Percentiles rank a stretch among this genome's conserved stretches.
phyloP scores from a whole-genome alignment of 2,888 invertebrate genomes.

The Drosophila neutralis region DNA sequence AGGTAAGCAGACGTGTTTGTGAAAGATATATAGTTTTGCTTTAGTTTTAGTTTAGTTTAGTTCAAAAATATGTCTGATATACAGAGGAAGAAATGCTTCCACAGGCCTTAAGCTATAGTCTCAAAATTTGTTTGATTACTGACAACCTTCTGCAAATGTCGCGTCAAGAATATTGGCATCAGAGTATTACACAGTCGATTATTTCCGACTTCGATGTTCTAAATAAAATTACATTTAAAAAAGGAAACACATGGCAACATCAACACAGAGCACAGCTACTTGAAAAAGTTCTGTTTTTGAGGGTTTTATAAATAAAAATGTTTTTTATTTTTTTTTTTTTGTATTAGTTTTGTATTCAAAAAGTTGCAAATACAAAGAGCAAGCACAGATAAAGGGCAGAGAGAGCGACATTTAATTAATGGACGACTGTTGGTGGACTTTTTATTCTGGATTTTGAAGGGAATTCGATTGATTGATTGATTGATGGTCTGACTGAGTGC shows the following conservation, averaged over 20 bases:
- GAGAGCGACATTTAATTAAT: conserved; percentile 75
- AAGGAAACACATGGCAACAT: conserved; percentile 40
- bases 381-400: conserved; percentile 57
- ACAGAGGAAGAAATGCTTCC: background rate
- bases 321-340: conserved; percentile 27
- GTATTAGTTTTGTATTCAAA: conserved; percentile 42
- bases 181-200: conserved; percentile 5
- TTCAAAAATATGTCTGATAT: background rate
- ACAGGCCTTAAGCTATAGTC: background rate
- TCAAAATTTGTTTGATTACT: background rate
- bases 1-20: background rate
- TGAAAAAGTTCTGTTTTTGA: conserved; percentile 37
- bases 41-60: too few species aligned
- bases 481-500: conserved; percentile 66
- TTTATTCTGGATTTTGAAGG: conserved; percentile 21
- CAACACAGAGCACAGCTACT: conserved; percentile 55
- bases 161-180: background rate
- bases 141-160: background rate
- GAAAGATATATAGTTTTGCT: background rate
- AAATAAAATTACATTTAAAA: background rate
- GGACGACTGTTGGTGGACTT: conserved; percentile 66
- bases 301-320: conserved; percentile 38
- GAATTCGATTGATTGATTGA: conserved; percentile 66
- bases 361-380: conserved; percentile 68
- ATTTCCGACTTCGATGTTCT: background rate